Conservation (phyloP, 2,113 vertebrate species). For the Vidua macroura region DNA sequence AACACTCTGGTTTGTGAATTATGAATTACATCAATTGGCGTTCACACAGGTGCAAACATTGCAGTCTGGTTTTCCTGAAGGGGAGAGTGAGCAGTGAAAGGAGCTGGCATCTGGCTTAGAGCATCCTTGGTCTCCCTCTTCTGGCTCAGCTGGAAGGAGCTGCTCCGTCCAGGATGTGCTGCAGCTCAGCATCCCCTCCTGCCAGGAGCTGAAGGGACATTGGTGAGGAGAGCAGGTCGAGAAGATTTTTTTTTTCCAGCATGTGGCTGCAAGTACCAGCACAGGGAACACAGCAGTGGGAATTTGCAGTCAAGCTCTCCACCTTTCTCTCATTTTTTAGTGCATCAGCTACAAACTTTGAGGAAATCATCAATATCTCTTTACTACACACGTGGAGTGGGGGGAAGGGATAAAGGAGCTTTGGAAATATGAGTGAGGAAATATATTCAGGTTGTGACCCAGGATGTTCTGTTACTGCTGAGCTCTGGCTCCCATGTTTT, state of each 20-base stretch:
- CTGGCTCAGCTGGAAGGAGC: constrained; percentile 26
- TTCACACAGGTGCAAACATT: background rate
- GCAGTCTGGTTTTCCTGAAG: background rate
- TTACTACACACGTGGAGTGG: rapidly evolving
- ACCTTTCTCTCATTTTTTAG: background rate
- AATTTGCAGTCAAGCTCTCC: background rate
- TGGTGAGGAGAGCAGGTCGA: background rate
- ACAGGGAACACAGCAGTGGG: background rate
- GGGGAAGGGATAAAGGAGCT: background rate
- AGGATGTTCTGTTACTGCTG: background rate
- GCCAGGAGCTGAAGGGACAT: background rate
- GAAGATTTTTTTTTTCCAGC: background rate
- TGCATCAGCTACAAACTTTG: background rate
- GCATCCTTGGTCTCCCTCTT: constrained; percentile 64
- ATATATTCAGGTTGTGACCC: background rate
- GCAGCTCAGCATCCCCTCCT: background rate
- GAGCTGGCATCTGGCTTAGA: background rate
- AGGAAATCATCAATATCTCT: background rate
- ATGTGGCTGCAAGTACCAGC: rapidly evolving
- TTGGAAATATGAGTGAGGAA: background rate
- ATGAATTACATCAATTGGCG: background rate
- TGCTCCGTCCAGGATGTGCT: background rate
- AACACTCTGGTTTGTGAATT: rapidly evolving
- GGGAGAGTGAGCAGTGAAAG: background rate
- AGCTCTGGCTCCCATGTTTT: background rate